Evolutionary conservation across 1,140 invertebrate species (phyloP), one percentile per base, ranked within the genome.

Genomic region (Chlorops oryzae): DNA sequence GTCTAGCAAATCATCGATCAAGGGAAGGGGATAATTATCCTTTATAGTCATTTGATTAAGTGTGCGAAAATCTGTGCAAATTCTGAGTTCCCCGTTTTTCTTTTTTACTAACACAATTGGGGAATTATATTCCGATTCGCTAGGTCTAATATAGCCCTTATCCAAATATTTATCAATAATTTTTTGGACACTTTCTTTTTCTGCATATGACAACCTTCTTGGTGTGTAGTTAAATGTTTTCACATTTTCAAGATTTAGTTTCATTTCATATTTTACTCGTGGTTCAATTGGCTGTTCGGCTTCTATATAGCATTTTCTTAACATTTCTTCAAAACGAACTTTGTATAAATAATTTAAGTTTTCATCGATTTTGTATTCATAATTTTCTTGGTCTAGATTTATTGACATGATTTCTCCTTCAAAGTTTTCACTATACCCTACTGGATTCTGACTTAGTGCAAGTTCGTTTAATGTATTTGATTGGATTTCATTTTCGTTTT

Each of bases 1-100:
- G 21, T 70, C 67, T 5, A 73, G 39, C 13, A 57, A 41, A 44
- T 71, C 67, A 3, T 72, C 66, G 13, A 70, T 72, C 5, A 65
- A 40, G 0, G 68, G 68, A 24, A 63, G 41, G 2, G 66, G 64
- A 53, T 59, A 72, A 42, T 54, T 54, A 50, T 62, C 52, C 22
- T 56, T 61, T 3, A 50, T 18, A 2, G 55, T 58, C 3, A 52
- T 27, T 38, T 51, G 53, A 50, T 64, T 66, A 13, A 65, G 41
- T 5, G 21, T n/a, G 7, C 60, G 28, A 48, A 53, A 63, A 37
- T 67, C 64, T 6, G 65, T 45, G 34, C 59, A 63, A 28, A 63
- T 27, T 12, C 61, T 22, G 3, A 53, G 17, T 10, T 59, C 53
- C 17, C 56, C 59, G 21, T 56, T 56, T 42, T 62, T 63, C 22